A percentile compares a stretch with the other conserved stretches of the same genome.
These are phyloP conservation scores for Prunella fulvescens DNA, from an alignment of 2,113 vertebrate species.

Conservation along the genomic window DNA sequence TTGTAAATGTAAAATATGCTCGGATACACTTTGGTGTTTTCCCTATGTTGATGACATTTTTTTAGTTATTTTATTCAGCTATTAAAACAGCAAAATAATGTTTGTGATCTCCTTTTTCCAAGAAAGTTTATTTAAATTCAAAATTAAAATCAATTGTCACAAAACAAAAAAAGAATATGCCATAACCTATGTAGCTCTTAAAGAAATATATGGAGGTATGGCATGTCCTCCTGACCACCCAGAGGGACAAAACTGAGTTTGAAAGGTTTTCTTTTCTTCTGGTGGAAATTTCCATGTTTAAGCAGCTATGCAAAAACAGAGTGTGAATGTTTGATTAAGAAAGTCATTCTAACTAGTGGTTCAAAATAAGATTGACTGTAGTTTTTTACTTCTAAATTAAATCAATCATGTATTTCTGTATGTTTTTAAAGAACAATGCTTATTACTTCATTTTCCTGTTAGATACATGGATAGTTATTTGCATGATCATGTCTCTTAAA, in stretches of 20 bases:
- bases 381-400: neutral
- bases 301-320: neutral
- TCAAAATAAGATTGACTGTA: neutral
- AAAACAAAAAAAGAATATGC: neutral
- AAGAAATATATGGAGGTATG: neutral
- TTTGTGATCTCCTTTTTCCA: neutral
- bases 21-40: neutral
- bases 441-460: neutral
- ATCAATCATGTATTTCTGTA: neutral
- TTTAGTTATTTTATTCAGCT: neutral
- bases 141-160: neutral
- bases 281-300: neutral
- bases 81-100: neutral
- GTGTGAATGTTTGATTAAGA: neutral
- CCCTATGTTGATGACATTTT: neutral
- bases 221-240: neutral
- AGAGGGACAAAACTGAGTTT: neutral
- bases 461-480: neutral
- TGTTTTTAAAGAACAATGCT: neutral
- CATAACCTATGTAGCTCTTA: neutral
- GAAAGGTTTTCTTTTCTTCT: neutral
- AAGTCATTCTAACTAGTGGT: neutral
- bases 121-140: neutral
- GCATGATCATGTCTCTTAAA: neutral
- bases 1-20: neutral